phyloP scores from a whole-genome alignment of 2,888 invertebrate species.

The Rhyacophila evoluta region DNA sequence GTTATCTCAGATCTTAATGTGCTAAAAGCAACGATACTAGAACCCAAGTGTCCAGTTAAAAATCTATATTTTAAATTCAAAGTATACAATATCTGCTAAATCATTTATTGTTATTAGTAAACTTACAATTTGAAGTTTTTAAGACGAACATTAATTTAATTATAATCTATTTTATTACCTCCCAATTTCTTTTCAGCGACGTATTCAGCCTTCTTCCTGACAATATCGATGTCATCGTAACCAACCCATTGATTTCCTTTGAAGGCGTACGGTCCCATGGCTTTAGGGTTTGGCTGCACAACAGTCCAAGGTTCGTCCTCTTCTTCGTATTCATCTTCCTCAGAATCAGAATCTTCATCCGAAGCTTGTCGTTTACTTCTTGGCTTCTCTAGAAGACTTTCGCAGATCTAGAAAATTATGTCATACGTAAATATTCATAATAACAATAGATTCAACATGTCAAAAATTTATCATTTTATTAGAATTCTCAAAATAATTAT shows the following conservation, averaged over 20 bases:
- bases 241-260: conserved; percentile 94
- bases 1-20: too few species aligned
- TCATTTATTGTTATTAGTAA: too few species aligned
- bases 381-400: conserved; percentile 71
- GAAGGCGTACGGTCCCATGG: conserved; percentile 92
- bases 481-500: too few species aligned
- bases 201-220: conserved; percentile 85
- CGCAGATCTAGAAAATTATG: conserved; percentile 79
- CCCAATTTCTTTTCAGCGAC: conserved; percentile 87
- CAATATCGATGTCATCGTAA: conserved; percentile 89
- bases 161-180: conserved; percentile 70
- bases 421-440: too few species aligned
- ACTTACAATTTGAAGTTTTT: too few species aligned
- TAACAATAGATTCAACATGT: too few species aligned
- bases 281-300: conserved; percentile 81
- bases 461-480: too few species aligned
- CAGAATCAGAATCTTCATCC: conserved; percentile 60
- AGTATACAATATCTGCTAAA: too few species aligned
- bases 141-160: too few species aligned
- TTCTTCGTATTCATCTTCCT: conserved; percentile 60
- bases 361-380: conserved; percentile 60
- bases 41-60: too few species aligned
- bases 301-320: conserved; percentile 85
- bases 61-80: too few species aligned
- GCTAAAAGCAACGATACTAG: too few species aligned